Evolutionary conservation across 2,113 vertebrate species (phyloP), one percentile per base, ranked within the genome.

Genomic region (Beaufortia kweichowensis): DNA sequence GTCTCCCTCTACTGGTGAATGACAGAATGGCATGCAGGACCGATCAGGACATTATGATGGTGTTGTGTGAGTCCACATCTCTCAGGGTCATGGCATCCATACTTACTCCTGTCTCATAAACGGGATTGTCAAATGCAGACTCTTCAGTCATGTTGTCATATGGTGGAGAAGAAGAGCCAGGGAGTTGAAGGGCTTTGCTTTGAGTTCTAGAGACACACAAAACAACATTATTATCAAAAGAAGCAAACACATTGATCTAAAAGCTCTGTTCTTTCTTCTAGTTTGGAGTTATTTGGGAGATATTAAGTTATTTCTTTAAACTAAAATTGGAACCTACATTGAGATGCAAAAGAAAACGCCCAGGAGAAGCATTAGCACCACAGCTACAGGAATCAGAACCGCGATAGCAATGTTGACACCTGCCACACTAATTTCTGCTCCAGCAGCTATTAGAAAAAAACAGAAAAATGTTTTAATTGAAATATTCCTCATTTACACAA

Each of bases 51-150:
- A 92, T 84, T 77, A 90, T 89, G 53, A 87, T 89, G 81, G 91
- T 91, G 87, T 91, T 90, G 56, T 87, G 84, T 41, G 89, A 89
- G 64, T 88, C 91, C 82, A 90, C 88, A 28, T 92, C 89, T 75
- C 84, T 87, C 77, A 92, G 85, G 84, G 69, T 86, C 88, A 90
- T 76, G 78, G 82, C 79, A 29, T 91, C 90, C 68, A 83, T 90
- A 97, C 97, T 98, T 94, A 99, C 97, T 93, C 94, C 94, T 63
- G 92, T 95, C 87, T 99, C 96, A 0, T 96, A 99, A 61, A 95
- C 91, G 0, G 97, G 95, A 86, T 98, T 98, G 87, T 98, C 94
- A 29, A 99, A 98, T 1, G 95, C 95, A 0, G 96, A 95, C 85
- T 98, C 97, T 76, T 95, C 94, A 0, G 94, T 94, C 91, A 98